These are phyloP conservation scores for Ecliptopera silaceata DNA, from an alignment of 2,888 invertebrate species.

Conservation along the genomic window DNA sequence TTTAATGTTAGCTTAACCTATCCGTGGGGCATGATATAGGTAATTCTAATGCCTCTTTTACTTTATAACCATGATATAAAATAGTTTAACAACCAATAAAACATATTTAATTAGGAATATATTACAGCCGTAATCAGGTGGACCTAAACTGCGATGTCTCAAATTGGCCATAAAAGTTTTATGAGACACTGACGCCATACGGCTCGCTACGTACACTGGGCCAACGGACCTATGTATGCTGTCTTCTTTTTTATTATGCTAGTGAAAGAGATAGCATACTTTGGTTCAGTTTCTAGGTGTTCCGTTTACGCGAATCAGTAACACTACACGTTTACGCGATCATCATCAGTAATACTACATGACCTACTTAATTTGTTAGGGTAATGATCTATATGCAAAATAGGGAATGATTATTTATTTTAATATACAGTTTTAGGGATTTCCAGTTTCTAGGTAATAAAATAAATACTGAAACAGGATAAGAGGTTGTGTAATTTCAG, in stretches of 20 bases:
- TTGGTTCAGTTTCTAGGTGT: not conserved
- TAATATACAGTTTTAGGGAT: too few species aligned
- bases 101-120: conserved; percentile 25
- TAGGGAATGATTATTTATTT: too few species aligned
- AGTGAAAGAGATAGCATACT: not conserved
- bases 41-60: conserved; percentile 2
- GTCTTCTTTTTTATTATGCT: not conserved
- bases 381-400: too few species aligned
- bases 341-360: not conserved
- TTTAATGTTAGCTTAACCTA: too few species aligned
- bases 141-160: conserved; percentile 35
- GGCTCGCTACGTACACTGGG: not conserved
- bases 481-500: too few species aligned
- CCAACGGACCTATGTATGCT: conserved; percentile 6
- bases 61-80: conserved; percentile 15
- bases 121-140: conserved; percentile 32
- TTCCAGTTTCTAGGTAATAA: too few species aligned
- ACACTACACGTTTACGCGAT: not conserved
- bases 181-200: conserved; percentile 30
- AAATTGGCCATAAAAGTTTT: conserved; percentile 34
- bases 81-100: conserved; percentile 26
- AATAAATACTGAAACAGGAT: too few species aligned
- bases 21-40: too few species aligned
- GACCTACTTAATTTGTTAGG: not conserved
- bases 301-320: not conserved